These are phyloP conservation scores for Rhinella marina DNA, from an alignment of 2,797 vertebrate genomes.

Conservation along the genomic window DNA sequence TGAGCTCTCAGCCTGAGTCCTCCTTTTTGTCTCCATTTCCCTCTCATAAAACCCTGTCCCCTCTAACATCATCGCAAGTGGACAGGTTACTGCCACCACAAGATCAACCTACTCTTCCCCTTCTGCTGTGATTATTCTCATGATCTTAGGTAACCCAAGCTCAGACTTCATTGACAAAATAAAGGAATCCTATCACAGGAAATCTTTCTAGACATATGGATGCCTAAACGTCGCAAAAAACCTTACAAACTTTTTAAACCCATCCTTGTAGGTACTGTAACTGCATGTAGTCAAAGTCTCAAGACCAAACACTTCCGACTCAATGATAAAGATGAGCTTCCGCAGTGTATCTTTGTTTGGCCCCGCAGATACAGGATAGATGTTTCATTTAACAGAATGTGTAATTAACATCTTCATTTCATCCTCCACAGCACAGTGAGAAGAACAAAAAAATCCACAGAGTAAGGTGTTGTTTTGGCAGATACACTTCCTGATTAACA, in stretches of 20 bases:
- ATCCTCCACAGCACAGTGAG: constrained; percentile 15
- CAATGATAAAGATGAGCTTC: background rate
- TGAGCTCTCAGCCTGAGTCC: background rate
- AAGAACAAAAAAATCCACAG: background rate
- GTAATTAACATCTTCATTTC: constrained; percentile 35
- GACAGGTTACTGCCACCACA: background rate
- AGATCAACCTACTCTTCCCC: background rate
- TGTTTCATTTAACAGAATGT: constrained; percentile 12
- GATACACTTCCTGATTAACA: constrained; percentile 40
- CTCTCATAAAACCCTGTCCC: background rate
- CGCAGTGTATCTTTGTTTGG: background rate
- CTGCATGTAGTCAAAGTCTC: background rate
- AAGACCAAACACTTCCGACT: background rate
- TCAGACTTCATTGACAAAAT: background rate
- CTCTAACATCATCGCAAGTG: background rate
- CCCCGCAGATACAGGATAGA: background rate
- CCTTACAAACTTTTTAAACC: background rate
- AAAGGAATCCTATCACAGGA: background rate
- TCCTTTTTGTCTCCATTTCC: background rate
- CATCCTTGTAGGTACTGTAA: too few species aligned
- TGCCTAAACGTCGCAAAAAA: background rate
- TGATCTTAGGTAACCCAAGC: background rate
- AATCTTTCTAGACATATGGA: background rate
- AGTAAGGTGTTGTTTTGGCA: constrained; percentile 34
- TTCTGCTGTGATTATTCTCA: background rate